phyloP scores from a whole-genome alignment of 1,140 invertebrate species.

The Charaxes varanes region DNA sequence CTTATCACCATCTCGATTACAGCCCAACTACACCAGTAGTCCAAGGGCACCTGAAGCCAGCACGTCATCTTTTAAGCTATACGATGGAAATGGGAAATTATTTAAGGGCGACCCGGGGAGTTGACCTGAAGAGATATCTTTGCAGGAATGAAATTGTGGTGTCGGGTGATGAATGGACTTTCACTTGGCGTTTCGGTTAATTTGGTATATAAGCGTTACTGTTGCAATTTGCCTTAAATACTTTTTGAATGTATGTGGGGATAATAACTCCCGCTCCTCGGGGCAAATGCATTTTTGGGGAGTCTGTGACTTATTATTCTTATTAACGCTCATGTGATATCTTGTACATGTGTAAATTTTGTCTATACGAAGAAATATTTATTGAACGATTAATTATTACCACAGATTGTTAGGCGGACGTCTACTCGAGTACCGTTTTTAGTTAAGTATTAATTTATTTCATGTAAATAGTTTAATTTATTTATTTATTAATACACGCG shows the following conservation, averaged over 20 bases:
- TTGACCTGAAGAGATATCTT: conserved; percentile 36
- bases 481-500: conserved; percentile 57
- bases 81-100: conserved; percentile 37
- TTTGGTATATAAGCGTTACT: conserved; percentile 35
- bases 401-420: conserved; percentile 24
- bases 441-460: conserved; percentile 41
- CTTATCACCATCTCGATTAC: conserved; percentile 50
- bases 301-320: conserved; percentile 64
- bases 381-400: conserved; percentile 19
- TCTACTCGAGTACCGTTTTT: conserved; percentile 22
- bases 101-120: conserved; percentile 48
- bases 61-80: conserved; percentile 46
- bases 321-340: conserved; percentile 45
- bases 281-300: conserved; percentile 22
- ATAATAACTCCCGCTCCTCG: conserved; percentile 64
- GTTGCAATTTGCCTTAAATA: conserved; percentile 20
- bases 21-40: conserved; percentile 64
- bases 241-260: conserved; percentile 32
- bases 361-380: conserved; percentile 10
- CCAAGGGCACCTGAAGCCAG: conserved; percentile 52
- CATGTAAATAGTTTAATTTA: conserved; percentile 45
- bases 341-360: conserved; percentile 22
- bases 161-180: conserved; percentile 36
- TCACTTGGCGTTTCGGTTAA: conserved; percentile 33
- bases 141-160: conserved; percentile 33